phyloP scores from a whole-genome alignment of 2,888 invertebrate species.

The Pecten maximus region DNA sequence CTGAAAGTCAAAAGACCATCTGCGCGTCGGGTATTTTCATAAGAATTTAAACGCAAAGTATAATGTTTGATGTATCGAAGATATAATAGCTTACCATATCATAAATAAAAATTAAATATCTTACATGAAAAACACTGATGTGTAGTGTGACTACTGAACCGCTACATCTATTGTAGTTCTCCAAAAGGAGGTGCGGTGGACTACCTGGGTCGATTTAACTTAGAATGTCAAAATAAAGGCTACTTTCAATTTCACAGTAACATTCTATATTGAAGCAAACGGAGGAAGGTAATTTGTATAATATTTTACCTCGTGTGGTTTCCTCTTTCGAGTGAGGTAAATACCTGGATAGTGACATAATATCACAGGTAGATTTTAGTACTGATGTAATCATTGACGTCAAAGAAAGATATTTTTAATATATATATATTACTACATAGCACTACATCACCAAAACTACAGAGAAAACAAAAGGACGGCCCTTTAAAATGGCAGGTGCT shows the following conservation, averaged over 20 bases:
- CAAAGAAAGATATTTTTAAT: not conserved
- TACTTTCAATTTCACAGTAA: not conserved
- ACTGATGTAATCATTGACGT: not conserved
- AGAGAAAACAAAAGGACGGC: not conserved
- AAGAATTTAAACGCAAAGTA: not conserved
- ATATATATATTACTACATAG: no score
- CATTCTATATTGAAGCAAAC: not conserved
- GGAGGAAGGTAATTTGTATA: no score
- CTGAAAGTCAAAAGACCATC: constrained; percentile 26
- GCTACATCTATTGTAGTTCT: not conserved
- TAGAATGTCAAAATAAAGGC: not conserved
- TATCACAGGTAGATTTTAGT: not conserved
- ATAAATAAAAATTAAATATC: not conserved
- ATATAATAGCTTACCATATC: not conserved
- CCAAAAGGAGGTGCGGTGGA: not conserved
- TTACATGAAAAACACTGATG: not conserved
- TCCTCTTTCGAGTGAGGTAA: not conserved
- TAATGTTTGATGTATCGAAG: not conserved
- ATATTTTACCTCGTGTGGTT: not conserved
- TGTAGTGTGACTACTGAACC: not conserved
- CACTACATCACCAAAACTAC: not conserved
- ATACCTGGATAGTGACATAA: not conserved
- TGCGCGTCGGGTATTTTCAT: not conserved
- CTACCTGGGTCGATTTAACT: not conserved
- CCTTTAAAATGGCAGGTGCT: no score